A percentile compares a stretch with the other conserved stretches of the same genome.
Conservation (phyloP, 2,888 invertebrate species). For the Zootermopsis nevadensis region DNA sequence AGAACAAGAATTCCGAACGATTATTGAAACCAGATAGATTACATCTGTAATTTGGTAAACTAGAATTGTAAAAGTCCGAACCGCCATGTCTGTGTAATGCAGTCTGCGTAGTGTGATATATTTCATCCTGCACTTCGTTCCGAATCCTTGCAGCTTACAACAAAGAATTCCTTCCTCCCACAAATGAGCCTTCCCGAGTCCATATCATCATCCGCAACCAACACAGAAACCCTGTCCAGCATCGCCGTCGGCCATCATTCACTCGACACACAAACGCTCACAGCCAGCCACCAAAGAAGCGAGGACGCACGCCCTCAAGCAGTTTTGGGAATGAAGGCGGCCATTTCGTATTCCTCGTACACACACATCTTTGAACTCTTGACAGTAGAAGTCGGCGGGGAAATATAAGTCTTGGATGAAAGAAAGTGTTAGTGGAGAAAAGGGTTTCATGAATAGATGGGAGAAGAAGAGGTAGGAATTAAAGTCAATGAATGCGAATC, state of each 20-base stretch:
- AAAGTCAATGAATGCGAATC: neutral
- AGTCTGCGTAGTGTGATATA: neutral
- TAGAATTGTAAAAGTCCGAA: too few species aligned
- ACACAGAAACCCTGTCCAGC: neutral
- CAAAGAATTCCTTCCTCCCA: neutral
- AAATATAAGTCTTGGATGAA: slow-evolving; percentile 45
- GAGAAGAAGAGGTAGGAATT: neutral
- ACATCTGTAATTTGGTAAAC: too few species aligned
- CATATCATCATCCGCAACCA: too few species aligned
- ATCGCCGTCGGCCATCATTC: slow-evolving; percentile 45
- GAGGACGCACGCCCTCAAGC: neutral
- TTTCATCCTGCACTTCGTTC: neutral
- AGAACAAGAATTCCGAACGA: too few species aligned
- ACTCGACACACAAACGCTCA: slow-evolving; percentile 46
- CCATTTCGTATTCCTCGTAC: slow-evolving; percentile 50
- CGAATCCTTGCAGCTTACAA: neutral
- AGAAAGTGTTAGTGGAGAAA: slow-evolving; percentile 34
- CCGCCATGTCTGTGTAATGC: too few species aligned
- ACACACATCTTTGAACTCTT: slow-evolving; percentile 49
- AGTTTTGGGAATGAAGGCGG: slow-evolving; percentile 1
- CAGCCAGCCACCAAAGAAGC: neutral
- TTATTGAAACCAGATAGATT: too few species aligned
- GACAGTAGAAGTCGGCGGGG: slow-evolving; percentile 41
- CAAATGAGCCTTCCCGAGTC: neutral
- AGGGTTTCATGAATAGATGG: neutral